A percentile compares a stretch with the other conserved stretches of the same genome.
phyloP scores from a whole-genome alignment of 2,888 invertebrate species.

The Leptinotarsa rubiginosa region DNA sequence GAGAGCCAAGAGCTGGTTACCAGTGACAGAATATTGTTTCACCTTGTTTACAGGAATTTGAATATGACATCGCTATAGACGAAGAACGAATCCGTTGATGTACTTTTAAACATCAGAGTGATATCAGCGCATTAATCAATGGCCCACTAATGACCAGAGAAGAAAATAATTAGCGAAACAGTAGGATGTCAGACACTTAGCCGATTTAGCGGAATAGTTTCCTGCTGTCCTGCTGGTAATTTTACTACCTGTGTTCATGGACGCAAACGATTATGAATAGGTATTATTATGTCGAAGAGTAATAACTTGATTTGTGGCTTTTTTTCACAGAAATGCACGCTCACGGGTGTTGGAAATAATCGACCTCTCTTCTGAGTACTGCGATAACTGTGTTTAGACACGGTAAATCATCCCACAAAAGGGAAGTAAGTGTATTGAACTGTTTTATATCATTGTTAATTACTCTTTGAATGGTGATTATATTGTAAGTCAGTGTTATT shows the following conservation, averaged over 20 bases:
- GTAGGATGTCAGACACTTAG: slow-evolving; percentile 19
- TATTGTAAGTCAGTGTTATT: not conserved
- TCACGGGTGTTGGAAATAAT: slow-evolving; percentile 32
- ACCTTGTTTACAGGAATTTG: no score
- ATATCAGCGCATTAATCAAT: not conserved
- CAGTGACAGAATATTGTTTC: no score
- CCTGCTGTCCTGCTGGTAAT: slow-evolving; percentile 26
- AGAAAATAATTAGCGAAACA: slow-evolving; percentile 25
- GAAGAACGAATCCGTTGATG: not conserved
- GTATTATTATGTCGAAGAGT: slow-evolving; percentile 30
- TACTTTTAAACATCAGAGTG: not conserved
- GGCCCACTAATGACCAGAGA: not conserved
- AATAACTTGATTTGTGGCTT: slow-evolving; percentile 36
- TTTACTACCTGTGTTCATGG: slow-evolving; percentile 27
- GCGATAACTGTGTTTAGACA: slow-evolving; percentile 31
- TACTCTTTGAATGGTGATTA: not conserved
- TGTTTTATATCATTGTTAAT: slow-evolving; percentile 30
- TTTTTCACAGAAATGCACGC: slow-evolving; percentile 27
- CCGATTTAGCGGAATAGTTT: slow-evolving; percentile 21
- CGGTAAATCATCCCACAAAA: slow-evolving; percentile 35
- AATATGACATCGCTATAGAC: not conserved
- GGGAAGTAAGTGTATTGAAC: slow-evolving; percentile 36
- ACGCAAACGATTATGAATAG: slow-evolving; percentile 33
- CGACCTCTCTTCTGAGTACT: slow-evolving; percentile 26
- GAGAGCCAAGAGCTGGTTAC: no score